phyloP scores from a whole-genome alignment of 2,888 invertebrate genomes.

The Nephrotoma flavescens region DNA sequence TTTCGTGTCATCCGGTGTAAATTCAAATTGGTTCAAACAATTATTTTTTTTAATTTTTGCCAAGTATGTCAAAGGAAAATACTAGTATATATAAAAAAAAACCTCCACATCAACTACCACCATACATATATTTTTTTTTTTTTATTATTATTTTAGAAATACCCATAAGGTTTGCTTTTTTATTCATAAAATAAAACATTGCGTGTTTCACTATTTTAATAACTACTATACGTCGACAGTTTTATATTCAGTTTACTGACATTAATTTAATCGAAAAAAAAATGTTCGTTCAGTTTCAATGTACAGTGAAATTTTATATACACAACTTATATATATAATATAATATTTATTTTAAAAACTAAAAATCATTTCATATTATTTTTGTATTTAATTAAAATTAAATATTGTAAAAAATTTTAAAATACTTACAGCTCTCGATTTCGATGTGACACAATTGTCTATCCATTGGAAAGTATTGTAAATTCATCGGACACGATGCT shows the following conservation, averaged over 20 bases:
- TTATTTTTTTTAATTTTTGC: not conserved
- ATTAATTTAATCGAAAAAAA: not conserved
- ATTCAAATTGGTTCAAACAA: not conserved
- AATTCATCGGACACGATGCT: constrained; percentile 90
- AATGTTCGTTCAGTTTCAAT: not conserved
- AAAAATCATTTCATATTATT: not conserved
- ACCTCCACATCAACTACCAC: not conserved
- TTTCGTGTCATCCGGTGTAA: not conserved
- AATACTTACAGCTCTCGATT: constrained; percentile 94
- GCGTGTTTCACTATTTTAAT: not conserved
- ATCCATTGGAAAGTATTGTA: constrained; percentile 94
- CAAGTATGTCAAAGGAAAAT: not conserved
- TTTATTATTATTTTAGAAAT: not conserved
- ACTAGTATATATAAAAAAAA: not conserved
- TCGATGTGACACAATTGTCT: constrained; percentile 87
- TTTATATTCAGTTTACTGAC: not conserved
- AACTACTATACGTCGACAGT: not conserved
- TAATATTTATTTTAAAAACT: not conserved
- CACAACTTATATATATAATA: not conserved
- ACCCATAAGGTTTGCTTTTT: not conserved
- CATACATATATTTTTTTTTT: not conserved
- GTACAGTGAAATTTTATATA: not conserved
- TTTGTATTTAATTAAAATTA: not conserved
- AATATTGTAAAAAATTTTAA: not conserved
- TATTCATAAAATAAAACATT: not conserved